Base-by-base conservation (phyloP, 2,797 vertebrate genomes). In the Cyprinella venusta region DNA sequence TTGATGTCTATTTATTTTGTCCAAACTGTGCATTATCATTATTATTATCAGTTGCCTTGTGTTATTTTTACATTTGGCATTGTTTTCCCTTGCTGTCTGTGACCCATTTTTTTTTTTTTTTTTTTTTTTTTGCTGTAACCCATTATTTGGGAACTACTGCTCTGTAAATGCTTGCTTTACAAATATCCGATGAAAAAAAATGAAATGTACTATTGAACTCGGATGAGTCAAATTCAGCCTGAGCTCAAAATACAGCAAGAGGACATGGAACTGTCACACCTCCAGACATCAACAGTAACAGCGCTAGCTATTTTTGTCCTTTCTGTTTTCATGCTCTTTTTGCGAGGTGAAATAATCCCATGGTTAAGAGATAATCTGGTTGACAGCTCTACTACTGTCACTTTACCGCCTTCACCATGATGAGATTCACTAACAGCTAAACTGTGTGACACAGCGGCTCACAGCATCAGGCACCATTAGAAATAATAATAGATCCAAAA, bases 281-380 rank as follows among this genome's bases (percentile, higher is more conserved):
- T 76, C 38, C 45, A 56, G 72, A 26, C 71, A 68, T 82, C 63
- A 50, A 6, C 69, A 45, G 85, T 33, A 80, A 82, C 84, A 84
- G 56, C 42, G 33, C n/a, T 18, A 30, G 72, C 88, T 90, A 85
- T 90, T 91, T 92, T 87, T 74, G 84, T 91, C 86, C 84, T 79
- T 54, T 65, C 12, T 10, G 56, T 50, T 38, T 67, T 65, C 84
- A 72, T 80, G 68, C 90, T 87, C 85, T 84, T 90, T 76, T 83
- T 87, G 76, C 86, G 89, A 90, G 85, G 89, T 93, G 91, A 90
- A 86, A 90, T 92, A 93, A 94, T 91, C 91, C 88, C 50, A 80
- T 79, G 82, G 86, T 88, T 70, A 86, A 82, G 70, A 88, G 92
- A 91, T 94, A 92, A 94, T 94, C 91, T 93, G 92, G 90, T 87